Evolutionary conservation across 2,888 invertebrate genomes (phyloP).

Genomic region (Plusia festucae): DNA sequence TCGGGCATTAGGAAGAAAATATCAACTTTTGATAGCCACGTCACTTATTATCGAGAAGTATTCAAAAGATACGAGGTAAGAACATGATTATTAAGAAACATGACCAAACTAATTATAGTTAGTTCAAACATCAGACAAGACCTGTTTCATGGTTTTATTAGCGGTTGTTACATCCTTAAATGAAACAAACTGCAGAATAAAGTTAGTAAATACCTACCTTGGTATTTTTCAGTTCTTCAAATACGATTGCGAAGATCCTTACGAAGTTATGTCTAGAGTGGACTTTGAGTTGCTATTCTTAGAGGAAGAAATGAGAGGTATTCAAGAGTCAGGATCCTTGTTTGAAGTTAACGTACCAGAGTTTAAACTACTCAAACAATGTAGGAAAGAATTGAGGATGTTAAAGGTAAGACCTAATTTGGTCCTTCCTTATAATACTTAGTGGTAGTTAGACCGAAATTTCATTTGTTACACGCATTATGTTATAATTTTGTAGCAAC

Average conservation of each 20-base stretch:
- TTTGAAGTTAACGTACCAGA: conserved; percentile 99
- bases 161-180: too few relatives aligned
- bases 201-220: too few relatives aligned
- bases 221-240: conserved; percentile 91
- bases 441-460: neutral
- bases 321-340: conserved; percentile 96
- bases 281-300: conserved; percentile 93
- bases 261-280: conserved; percentile 93
- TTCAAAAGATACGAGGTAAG: conserved; percentile 92
- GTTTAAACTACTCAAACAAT: conserved; percentile 97
- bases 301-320: conserved; percentile 95
- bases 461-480: neutral
- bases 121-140: too few relatives aligned
- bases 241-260: conserved; percentile 93
- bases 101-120: too few relatives aligned
- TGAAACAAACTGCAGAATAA: too few relatives aligned
- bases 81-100: too few relatives aligned
- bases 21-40: conserved; percentile 94
- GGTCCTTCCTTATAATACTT: too few relatives aligned
- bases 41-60: conserved; percentile 95
- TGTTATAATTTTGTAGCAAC: conserved; percentile 90
- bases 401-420: conserved; percentile 90
- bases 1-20: conserved; percentile 96
- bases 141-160: too few relatives aligned
- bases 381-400: conserved; percentile 96